Base-by-base conservation (phyloP, 2,797 vertebrate species). In the Otolemur crassicaudatus region DNA sequence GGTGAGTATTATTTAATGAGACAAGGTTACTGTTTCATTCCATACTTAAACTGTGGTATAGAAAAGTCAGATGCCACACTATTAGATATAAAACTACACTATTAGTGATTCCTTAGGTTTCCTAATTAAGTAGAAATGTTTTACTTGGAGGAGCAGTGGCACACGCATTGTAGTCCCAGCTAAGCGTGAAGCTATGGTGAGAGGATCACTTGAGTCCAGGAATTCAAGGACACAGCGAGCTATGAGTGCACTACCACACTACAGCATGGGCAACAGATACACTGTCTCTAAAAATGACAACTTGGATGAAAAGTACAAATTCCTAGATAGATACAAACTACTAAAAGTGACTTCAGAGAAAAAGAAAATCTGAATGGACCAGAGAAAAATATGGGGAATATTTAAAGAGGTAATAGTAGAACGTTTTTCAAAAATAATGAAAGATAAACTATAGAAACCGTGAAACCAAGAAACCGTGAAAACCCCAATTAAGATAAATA, bases 41-140 rank as follows among this genome's bases (percentile, higher is more conserved):
- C 40, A 61, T 43, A 75, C 9, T 34, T 63, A 75, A 86, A 75
- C 56, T 76, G 49, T 29, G 34, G 25, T 86, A 43, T 34, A 86
- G 23, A 77, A 94, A 91, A 94, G 29, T 77, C 65, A 91, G 34
- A 94, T 49, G 56, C 11, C 90, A 79, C 29, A 63, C n/a, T 90
- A 87, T 61, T 12, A 92, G 53, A 34, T 5, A 12, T 13, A 92
- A 88, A 88, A 91, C 22, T 72, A 84, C 0, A 19, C 14, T 70
- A 76, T 61, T 46, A 87, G 29, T 87, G 37, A 84, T 65, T 63
- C 19, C 58, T 72, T 31, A 92, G 70, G 22, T 70, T 87, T 94
- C 40, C 79, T 27, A 79, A 79, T 58, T 73, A 84, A 9, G 46
- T 56, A 60, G 19, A 65, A 88, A 79, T 23, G 11, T 58, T 91